Percentiles rank a stretch among this genome's conserved stretches.
Evolutionary conservation across 2,797 vertebrate species (phyloP).

Genomic region (Melanotaenia boesemani): DNA sequence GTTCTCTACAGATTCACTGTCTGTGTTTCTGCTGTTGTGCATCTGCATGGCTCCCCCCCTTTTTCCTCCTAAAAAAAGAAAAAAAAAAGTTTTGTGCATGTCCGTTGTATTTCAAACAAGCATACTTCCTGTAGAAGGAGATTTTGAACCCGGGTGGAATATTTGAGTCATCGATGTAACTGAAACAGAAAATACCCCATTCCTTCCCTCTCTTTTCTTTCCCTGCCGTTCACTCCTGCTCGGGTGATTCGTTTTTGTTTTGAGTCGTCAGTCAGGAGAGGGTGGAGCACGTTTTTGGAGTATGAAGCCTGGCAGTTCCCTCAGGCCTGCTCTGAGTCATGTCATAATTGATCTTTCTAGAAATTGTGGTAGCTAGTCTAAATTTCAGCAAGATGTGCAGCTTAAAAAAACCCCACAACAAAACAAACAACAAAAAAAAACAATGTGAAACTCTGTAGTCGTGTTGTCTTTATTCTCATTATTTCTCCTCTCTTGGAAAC

Average conservation of each 20-base stretch:
- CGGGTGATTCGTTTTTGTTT: conserved; percentile 75
- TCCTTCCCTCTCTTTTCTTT: conserved; percentile 27
- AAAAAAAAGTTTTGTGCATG: conserved; percentile 41
- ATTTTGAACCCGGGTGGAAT: conserved; percentile 80
- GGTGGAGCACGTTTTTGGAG: conserved; percentile 77
- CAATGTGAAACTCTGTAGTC: conserved; percentile 53
- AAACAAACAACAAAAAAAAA: no score
- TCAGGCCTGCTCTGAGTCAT: conserved; percentile 82
- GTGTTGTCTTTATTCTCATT: conserved; percentile 47
- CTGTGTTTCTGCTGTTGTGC: background rate
- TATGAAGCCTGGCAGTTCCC: conserved; percentile 79
- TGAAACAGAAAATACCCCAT: conserved; percentile 78
- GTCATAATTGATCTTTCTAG: conserved; percentile 84
- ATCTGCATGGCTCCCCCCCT: conserved; percentile 8
- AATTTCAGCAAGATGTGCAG: conserved; percentile 82
- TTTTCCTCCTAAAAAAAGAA: conserved; percentile 3
- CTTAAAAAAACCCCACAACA: conserved; percentile 23
- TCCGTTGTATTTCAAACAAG: conserved; percentile 71
- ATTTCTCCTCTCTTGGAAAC: conserved; percentile 44
- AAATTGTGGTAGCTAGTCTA: conserved; percentile 79
- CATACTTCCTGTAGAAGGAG: conserved; percentile 75
- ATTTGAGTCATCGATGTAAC: conserved; percentile 84
- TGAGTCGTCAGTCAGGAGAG: conserved; percentile 74
- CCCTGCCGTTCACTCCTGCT: conserved; percentile 50
- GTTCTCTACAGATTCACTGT: conserved; percentile 13